A percentile compares a stretch with the other conserved stretches of the same genome.
Conservation (phyloP, 30 jellyfish, hydroid and myxozoan genomes). For the Turritopsis rubra region DNA sequence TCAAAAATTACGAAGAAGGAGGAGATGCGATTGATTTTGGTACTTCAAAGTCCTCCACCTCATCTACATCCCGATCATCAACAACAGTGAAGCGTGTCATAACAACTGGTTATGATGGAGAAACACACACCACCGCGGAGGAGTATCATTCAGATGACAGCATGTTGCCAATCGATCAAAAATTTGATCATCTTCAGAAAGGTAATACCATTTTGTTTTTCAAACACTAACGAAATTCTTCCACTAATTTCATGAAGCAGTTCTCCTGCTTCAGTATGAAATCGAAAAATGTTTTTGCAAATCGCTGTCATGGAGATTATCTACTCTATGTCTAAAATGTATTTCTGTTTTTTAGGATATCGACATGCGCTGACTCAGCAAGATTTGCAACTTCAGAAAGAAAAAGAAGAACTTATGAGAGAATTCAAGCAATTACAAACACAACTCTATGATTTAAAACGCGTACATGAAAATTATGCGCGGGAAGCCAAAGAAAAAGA, state of each 20-base stretch:
- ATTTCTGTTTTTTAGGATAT: constrained; percentile 19
- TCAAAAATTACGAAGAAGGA: constrained; percentile 24
- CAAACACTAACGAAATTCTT: neutral
- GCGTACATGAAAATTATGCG: constrained; percentile 82
- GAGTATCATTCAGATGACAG: constrained; percentile 66
- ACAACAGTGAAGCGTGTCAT: constrained; percentile 51
- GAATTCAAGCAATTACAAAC: constrained; percentile 72
- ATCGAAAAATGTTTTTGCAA: too few species aligned
- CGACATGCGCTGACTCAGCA: constrained; percentile 64
- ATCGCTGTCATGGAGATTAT: too few species aligned
- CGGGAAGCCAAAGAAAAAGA: constrained; percentile 73
- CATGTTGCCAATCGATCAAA: constrained; percentile 66
- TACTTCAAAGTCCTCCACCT: constrained; percentile 35
- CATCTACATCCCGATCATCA: constrained; percentile 41
- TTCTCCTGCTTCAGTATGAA: too few species aligned
- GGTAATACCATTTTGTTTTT: constrained; percentile 10
- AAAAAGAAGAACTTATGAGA: constrained; percentile 84
- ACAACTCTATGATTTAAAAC: constrained; percentile 61
- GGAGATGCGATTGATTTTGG: constrained; percentile 48
- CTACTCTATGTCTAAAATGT: neutral
- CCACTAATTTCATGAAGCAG: neutral
- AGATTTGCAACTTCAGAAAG: constrained; percentile 52
- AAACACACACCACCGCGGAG: constrained; percentile 41
- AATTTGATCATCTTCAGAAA: constrained; percentile 60
- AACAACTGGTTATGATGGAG: constrained; percentile 54